Base-by-base conservation (phyloP, 2,113 vertebrate species). In the Grammomys surdaster region DNA sequence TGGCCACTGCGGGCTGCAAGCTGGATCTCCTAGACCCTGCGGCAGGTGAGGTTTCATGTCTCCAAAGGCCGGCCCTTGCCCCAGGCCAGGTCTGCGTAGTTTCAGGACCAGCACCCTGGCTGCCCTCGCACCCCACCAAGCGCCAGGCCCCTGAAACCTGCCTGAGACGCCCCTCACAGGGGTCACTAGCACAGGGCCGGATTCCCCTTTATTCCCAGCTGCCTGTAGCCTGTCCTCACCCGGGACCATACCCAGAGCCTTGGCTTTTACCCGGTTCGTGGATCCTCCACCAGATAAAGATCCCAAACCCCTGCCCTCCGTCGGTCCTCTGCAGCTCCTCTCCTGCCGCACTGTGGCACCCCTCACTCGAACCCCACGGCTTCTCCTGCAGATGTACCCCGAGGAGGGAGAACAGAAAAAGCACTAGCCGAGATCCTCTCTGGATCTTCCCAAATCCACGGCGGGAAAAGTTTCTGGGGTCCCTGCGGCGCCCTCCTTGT, bases 391-490 rank as follows among this genome's bases (percentile, higher is more conserved):
- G n/a, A 85, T 24, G 10, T 16, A 82, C 43, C n/a, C 60, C 54
- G 40, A 43, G 58, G 48, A 36, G 31, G 58, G 51, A 58, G 56
- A 4, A 17, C 19, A 81, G 77, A 56, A 73, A 95, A 72, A 95
- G 72, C 95, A 5, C 67, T 3, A 67, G 89, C 46, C 22, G 20
- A 10, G 70, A 80, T 17, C 65, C 90, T 56, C 54, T 60, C 40
- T 3, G 11, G 48, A 43, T 56, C 69, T 81, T 70, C 82, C 82
- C 84, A 86, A 84, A 85, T 88, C 63, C 63, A 40, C 54, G 65
- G 77, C 86, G 81, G 91, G 95, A 97, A 98, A 98, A 98, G 96
- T 98, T 98, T 97, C 89, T n/a, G 73, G 82, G 94, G 94, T 92
- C 86, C 77, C 93, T 65, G 73, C 33, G 33, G 94, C 63, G 89